Evolutionary conservation across 2,888 invertebrate species (phyloP).

Genomic region (Heliconius ethilla): DNA sequence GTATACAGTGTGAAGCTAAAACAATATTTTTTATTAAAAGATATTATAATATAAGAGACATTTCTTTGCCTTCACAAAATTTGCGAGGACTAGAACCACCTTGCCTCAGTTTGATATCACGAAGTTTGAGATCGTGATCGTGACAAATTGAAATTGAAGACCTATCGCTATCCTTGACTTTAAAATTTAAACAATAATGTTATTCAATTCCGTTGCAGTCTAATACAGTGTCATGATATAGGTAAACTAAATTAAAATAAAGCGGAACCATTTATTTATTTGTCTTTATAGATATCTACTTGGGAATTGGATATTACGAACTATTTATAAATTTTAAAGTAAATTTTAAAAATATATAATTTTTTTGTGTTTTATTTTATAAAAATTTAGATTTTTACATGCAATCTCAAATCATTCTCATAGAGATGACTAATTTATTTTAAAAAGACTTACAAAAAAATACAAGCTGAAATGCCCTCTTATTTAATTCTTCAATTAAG

Average conservation of each 20-base stretch:
- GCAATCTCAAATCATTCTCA: too few species aligned
- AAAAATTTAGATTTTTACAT: too few species aligned
- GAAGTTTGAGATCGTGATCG: conserved; percentile 66
- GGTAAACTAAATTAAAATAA: conserved; percentile 42
- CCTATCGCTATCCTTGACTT: conserved; percentile 72
- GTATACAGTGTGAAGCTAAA: too few species aligned
- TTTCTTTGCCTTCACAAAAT: conserved; percentile 40
- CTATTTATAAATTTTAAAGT: neutral
- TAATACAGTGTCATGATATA: conserved; percentile 58
- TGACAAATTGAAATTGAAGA: conserved; percentile 72
- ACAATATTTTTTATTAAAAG: neutral
- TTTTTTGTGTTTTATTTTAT: too few species aligned
- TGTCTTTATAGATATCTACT: conserved; percentile 1
- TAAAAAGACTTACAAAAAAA: too few species aligned
- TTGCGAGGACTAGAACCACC: conserved; percentile 58
- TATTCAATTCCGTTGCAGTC: conserved; percentile 57
- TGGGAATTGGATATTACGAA: neutral
- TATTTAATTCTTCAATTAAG: too few species aligned
- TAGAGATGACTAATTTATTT: too few species aligned
- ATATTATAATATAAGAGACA: neutral
- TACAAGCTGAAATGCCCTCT: too few species aligned
- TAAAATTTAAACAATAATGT: conserved; percentile 64
- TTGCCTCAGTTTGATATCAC: conserved; percentile 54
- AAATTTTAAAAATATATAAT: too few species aligned
- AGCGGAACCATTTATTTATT: conserved; percentile 44